phyloP scores from a whole-genome alignment of 2,797 vertebrate species.

The Sebastolobus alascanus region DNA sequence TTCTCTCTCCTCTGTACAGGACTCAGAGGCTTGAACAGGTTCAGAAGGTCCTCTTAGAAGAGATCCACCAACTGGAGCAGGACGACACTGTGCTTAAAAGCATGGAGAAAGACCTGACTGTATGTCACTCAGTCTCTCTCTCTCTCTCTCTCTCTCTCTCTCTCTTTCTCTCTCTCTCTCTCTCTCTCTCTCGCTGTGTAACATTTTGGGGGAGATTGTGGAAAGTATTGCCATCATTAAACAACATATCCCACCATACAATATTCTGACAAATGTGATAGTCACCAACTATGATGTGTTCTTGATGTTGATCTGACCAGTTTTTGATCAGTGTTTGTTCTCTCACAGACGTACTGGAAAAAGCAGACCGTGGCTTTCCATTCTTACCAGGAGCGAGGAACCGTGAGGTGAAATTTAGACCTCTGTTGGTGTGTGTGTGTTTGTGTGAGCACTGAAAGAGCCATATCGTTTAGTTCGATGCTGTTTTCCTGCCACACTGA shows the following conservation, averaged over 20 bases:
- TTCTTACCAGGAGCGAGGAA: slow-evolving; percentile 86
- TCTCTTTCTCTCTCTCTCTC: not conserved
- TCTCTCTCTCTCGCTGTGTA: not conserved
- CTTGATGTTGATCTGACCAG: slow-evolving; percentile 12
- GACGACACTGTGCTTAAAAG: slow-evolving; percentile 86
- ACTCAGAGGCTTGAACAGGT: slow-evolving; percentile 86
- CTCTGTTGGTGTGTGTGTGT: slow-evolving; percentile 1
- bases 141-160: not conserved
- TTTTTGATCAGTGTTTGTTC: slow-evolving; percentile 30
- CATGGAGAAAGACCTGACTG: slow-evolving; percentile 92
- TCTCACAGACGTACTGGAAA: slow-evolving; percentile 87
- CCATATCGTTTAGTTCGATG: slow-evolving; percentile 20
- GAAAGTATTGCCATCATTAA: not conserved
- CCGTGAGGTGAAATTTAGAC: slow-evolving; percentile 86
- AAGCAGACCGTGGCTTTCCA: slow-evolving; percentile 84
- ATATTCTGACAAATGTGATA: not conserved
- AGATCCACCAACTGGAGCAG: slow-evolving; percentile 90
- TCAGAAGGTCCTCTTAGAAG: slow-evolving; percentile 84
- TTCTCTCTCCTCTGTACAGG: slow-evolving; percentile 78
- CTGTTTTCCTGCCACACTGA: slow-evolving; percentile 10
- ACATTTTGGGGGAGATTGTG: not conserved
- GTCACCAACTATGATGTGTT: not conserved
- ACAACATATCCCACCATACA: not conserved
- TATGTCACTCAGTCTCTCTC: slow-evolving; percentile 64
- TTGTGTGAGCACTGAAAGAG: slow-evolving; percentile 24